Evolutionary conservation across 2,797 vertebrate species (phyloP).

Genomic region (Microctenopoma lineatum): DNA sequence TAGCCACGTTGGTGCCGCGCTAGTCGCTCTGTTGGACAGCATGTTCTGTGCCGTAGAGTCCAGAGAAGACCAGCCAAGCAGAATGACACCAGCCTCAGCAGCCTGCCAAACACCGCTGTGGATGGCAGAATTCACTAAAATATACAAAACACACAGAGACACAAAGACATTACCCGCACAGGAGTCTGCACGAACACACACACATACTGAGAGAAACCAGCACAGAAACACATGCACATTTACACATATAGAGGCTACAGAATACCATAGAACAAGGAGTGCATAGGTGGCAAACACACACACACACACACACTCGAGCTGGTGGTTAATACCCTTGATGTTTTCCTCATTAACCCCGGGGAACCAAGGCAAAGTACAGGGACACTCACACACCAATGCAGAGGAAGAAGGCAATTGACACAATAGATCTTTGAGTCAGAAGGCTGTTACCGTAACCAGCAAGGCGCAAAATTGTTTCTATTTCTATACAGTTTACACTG

Average conservation of each 20-base stretch:
- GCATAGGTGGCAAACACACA: constrained; percentile 14
- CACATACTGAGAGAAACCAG: constrained; percentile 1
- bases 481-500: constrained; percentile 6
- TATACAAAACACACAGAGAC: constrained; percentile 42
- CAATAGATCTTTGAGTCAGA: constrained; percentile 21
- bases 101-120: constrained; percentile 69
- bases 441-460: constrained; percentile 10
- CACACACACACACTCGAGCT: constrained; percentile 3
- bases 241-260: constrained; percentile 3
- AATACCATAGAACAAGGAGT: constrained; percentile 12
- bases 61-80: constrained; percentile 71
- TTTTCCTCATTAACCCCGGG: constrained; percentile 16
- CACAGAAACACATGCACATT: constrained; percentile 5
- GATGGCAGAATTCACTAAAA: constrained; percentile 58
- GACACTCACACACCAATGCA: constrained; percentile 2
- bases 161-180: constrained; percentile 1
- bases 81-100: constrained; percentile 74
- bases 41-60: constrained; percentile 58
- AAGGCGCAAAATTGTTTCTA: constrained; percentile 6
- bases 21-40: constrained; percentile 76
- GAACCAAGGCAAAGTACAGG: constrained; percentile 13
- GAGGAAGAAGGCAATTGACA: constrained; percentile 11
- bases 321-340: constrained; percentile 32
- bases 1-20: constrained; percentile 57
- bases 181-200: background rate